Conservation (phyloP, 2,797 vertebrate species). For the Ambastaia sidthimunki region DNA sequence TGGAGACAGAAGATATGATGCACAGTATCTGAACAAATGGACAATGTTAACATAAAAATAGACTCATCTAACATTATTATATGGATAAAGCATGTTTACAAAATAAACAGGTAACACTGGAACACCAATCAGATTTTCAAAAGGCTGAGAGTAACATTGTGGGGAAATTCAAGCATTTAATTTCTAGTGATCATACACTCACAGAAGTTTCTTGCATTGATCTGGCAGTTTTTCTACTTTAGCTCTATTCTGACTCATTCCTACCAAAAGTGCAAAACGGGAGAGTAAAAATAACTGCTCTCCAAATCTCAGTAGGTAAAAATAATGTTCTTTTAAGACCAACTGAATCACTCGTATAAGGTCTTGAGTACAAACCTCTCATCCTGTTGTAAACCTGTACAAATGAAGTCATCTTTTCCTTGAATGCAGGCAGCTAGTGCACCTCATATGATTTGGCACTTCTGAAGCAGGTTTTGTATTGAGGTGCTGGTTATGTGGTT, state of each 20-base stretch:
- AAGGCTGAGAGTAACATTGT: not conserved
- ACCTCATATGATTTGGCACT: conserved; percentile 81
- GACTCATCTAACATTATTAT: conserved; percentile 11
- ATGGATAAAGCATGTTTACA: conserved; percentile 9
- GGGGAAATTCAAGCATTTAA: not conserved
- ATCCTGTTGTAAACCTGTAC: conserved; percentile 39
- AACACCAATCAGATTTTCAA: not conserved
- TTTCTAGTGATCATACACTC: not conserved
- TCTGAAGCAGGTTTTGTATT: conserved; percentile 77
- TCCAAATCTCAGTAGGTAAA: conserved; percentile 72
- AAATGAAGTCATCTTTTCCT: conserved; percentile 32
- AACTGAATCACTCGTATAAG: conserved; percentile 71
- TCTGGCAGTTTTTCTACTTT: conserved; percentile 34
- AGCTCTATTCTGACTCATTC: conserved; percentile 25
- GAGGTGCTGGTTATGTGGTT: conserved; percentile 80
- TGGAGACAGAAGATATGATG: conserved; percentile 10
- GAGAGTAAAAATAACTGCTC: conserved; percentile 38
- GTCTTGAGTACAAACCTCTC: conserved; percentile 79
- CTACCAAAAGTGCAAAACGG: conserved; percentile 54
- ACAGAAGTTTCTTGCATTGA: conserved; percentile 41
- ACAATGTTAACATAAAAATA: conserved; percentile 30
- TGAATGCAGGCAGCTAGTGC: conserved; percentile 58
- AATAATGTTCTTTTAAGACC: conserved; percentile 75
- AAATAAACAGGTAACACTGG: conserved; percentile 19
- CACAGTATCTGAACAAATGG: conserved; percentile 18